Evolutionary conservation across 1,140 invertebrate genomes (phyloP), one percentile per base, ranked within the genome.

Genomic region (Drosophila melanogaster): DNA sequence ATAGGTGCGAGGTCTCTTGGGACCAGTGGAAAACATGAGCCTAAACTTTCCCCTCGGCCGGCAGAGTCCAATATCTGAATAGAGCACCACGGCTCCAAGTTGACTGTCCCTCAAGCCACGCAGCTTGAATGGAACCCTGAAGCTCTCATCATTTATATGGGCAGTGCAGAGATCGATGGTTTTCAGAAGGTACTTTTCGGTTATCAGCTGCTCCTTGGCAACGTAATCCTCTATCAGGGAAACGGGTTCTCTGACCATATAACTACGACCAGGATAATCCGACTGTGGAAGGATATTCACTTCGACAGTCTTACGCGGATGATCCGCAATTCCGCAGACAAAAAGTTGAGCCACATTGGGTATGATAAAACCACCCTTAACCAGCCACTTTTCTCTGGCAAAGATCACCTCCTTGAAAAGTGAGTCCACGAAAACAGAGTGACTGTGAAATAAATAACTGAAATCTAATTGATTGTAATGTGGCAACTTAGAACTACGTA

Each of bases 311-410:
- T 12, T 24, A 5, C 44, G 40, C 10, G 12, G 43, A 37, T 37
- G 3, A 3, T 59, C 1, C 0, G 47, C 43, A 3, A 84, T 56
- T 19, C 77, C 80, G 12, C 14, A 41, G 22, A 85, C 55, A 44
- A 53, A 72, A 7, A 85, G 44, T 11, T 49, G 30, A 10, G 57
- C 81, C 7, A 67, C 26, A 55, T 76, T 77, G 17, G 80, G 80
- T 44, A 85, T 56, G 3, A 84, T 84, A 4, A 26, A 8, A 1
- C 80, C 80, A 4, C 57, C 72, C 19, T 61, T 59, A 2, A 33
- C 41, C 24, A 84, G 54, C 65, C 77, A 84, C 22, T 65, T 76
- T 24, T 77, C 58, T 4, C 80, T 59, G 35, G 81, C 80, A n/a
- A 47, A 79, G 30, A 85, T 15, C 7, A 83, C 71, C 19, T 83